Conservation (phyloP, 2,797 vertebrate species). For the Sitta carolinensis region DNA sequence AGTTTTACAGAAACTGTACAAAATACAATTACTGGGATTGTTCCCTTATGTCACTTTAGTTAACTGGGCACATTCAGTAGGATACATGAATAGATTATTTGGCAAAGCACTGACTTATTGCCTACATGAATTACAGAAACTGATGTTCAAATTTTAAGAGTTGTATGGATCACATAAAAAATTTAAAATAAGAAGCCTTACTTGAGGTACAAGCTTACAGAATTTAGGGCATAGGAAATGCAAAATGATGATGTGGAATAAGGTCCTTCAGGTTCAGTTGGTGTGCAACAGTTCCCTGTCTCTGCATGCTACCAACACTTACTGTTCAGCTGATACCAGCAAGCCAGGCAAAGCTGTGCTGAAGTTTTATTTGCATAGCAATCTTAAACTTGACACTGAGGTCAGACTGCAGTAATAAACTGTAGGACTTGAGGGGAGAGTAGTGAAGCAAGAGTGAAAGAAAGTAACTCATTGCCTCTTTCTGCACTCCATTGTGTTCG, state of each 20-base stretch:
- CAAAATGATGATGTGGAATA: neutral
- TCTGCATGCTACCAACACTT: neutral
- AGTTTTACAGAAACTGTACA: neutral
- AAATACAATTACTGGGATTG: neutral
- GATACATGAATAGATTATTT: neutral
- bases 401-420: neutral
- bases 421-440: neutral
- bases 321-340: neutral
- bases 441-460: neutral
- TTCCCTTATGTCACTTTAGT: neutral
- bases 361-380: neutral
- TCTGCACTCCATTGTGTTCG: accelerated
- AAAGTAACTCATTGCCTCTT: neutral
- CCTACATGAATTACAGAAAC: neutral
- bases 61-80: neutral
- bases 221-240: neutral
- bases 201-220: neutral
- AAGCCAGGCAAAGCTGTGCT: neutral
- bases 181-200: neutral
- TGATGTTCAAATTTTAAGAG: neutral
- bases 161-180: neutral
- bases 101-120: neutral
- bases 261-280: neutral
- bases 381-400: neutral
- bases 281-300: neutral